Evolutionary conservation across 2,113 vertebrate genomes (phyloP).

Genomic region (Aviceda subcristata): DNA sequence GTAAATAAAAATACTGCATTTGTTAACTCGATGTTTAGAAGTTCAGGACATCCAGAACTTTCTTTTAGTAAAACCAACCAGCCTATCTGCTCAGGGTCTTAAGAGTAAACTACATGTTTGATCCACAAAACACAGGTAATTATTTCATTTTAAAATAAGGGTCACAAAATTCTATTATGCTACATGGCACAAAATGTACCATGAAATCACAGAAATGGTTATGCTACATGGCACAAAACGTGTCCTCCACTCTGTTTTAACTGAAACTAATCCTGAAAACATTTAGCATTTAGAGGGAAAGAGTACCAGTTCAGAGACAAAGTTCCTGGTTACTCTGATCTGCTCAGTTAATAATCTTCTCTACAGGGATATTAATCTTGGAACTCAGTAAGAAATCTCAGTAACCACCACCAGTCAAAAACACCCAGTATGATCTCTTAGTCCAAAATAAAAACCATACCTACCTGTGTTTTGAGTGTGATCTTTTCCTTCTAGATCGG

Average conservation of each 20-base stretch:
- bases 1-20: not conserved
- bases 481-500: conserved; percentile 83
- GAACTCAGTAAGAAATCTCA: not conserved
- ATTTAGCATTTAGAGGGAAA: not conserved
- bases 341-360: not conserved
- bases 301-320: not conserved
- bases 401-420: not conserved
- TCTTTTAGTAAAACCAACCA: not conserved
- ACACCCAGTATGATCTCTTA: not conserved
- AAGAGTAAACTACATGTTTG: not conserved
- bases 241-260: not conserved
- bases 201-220: not conserved
- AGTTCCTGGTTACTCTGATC: not conserved
- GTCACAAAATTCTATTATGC: not conserved
- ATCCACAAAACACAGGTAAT: not conserved
- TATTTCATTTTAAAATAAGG: not conserved
- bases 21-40: not conserved
- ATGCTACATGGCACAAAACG: not conserved
- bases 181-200: not conserved
- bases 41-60: not conserved
- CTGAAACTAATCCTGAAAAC: not conserved
- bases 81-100: not conserved
- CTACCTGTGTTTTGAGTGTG: conserved; percentile 89
- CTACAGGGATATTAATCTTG: not conserved
- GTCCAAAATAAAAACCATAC: not conserved